Conservation (phyloP, 2,797 vertebrate genomes). For the Sebastes iracundus region DNA sequence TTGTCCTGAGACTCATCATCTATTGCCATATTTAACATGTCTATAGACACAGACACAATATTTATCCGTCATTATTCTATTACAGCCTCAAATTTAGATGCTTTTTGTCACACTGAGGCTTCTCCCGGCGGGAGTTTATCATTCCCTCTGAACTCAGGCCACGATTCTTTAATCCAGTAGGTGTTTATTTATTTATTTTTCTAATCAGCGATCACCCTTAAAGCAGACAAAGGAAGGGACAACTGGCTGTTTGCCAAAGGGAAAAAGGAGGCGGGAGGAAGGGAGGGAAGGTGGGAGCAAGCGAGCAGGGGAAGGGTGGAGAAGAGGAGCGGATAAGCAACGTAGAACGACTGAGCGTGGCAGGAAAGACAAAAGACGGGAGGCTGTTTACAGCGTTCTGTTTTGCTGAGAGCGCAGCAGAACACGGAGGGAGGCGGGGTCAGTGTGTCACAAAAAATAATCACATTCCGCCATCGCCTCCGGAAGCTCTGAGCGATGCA, state of each 20-base stretch:
- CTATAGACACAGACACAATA: background rate
- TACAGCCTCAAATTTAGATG: background rate
- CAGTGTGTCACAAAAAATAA: conserved; percentile 42
- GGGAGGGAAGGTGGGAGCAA: background rate
- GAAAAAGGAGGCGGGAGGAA: background rate
- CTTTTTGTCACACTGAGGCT: background rate
- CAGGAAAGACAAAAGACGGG: conserved; percentile 58
- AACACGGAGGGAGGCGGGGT: conserved; percentile 44
- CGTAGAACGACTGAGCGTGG: conserved; percentile 47
- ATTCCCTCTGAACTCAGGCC: conserved; percentile 2
- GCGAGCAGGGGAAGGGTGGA: background rate
- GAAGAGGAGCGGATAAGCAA: conserved; percentile 31
- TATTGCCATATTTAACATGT: background rate
- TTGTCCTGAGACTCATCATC: background rate
- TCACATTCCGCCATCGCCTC: conserved; percentile 23
- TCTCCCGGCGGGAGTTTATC: background rate
- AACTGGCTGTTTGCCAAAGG: conserved; percentile 45
- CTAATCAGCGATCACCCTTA: conserved; percentile 50
- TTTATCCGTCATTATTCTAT: background rate
- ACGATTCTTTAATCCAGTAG: conserved; percentile 15
- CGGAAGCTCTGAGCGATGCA: conserved; percentile 28
- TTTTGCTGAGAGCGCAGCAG: conserved; percentile 31
- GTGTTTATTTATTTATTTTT: conserved; percentile 45
- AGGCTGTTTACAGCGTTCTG: conserved; percentile 39
- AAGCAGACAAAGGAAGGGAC: conserved; percentile 64